Percentiles rank a stretch among this genome's conserved stretches.
Conservation (phyloP, 2,797 vertebrate species). For the Sus cebifrons region DNA sequence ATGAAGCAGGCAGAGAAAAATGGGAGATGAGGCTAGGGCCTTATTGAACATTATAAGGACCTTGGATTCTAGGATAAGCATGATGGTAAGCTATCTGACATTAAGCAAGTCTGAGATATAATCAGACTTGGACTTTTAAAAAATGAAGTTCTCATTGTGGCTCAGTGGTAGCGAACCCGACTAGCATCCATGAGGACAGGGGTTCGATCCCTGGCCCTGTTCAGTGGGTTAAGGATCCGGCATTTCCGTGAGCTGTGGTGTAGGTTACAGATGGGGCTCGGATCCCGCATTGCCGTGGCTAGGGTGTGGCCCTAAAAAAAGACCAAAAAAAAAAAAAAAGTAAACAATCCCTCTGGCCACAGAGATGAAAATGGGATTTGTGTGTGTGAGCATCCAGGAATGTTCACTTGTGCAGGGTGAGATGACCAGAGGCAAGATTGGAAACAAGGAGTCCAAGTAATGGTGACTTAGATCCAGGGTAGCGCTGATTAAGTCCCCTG, state of each 20-base stretch:
- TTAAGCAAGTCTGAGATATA: not conserved
- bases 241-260: too few species aligned
- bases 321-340: too few species aligned
- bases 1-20: not conserved
- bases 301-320: too few species aligned
- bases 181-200: too few species aligned
- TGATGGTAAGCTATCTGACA: not conserved
- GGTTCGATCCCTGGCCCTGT: too few species aligned
- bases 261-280: too few species aligned
- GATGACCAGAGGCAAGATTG: not conserved
- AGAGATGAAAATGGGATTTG: conserved; percentile 22
- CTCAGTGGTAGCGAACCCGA: too few species aligned
- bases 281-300: too few species aligned
- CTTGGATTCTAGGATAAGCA: not conserved
- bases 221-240: too few species aligned
- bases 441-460: not conserved
- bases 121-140: not conserved
- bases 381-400: not conserved
- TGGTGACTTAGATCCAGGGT: not conserved
- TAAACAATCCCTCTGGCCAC: not conserved
- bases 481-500: not conserved
- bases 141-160: not conserved
- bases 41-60: not conserved
- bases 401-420: not conserved
- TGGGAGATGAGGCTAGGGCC: not conserved